Percentiles rank a stretch among this genome's conserved stretches.
These are phyloP conservation scores for Cyprinella venusta DNA, from an alignment of 2,797 vertebrate species.

Conservation along the genomic window DNA sequence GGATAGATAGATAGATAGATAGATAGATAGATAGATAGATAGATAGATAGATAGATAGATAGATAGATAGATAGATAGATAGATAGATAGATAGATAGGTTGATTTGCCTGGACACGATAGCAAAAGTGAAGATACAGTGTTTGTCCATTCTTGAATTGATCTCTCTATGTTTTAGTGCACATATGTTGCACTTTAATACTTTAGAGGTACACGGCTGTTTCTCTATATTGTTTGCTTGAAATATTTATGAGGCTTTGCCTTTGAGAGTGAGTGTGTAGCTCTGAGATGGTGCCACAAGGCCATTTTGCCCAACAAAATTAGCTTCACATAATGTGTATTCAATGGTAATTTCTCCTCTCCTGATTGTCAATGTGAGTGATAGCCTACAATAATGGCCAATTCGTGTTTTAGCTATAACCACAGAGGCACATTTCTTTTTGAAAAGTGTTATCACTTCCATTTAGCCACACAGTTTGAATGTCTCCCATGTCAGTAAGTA, in stretches of 20 bases:
- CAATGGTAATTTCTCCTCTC: not conserved
- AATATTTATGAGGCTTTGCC: slow-evolving; percentile 57
- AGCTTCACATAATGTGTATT: not conserved
- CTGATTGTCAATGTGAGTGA: slow-evolving; percentile 1
- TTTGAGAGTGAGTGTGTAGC: slow-evolving; percentile 30
- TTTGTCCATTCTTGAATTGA: slow-evolving; percentile 13
- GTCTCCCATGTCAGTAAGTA: slow-evolving; percentile 27
- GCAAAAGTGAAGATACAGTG: not conserved
- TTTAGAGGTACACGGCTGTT: slow-evolving; percentile 15
- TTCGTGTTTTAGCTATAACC: not conserved
- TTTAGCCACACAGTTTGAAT: slow-evolving; percentile 1
- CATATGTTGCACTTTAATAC: slow-evolving; percentile 32
- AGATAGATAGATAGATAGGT: not conserved
- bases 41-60: rapidly evolving
- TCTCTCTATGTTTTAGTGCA: slow-evolving; percentile 14
- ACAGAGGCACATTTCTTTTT: slow-evolving; percentile 4
- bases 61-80: not conserved
- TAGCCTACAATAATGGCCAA: slow-evolving; percentile 20
- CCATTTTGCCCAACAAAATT: slow-evolving; percentile 7
- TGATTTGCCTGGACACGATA: no score
- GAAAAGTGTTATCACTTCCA: not conserved
- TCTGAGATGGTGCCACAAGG: slow-evolving; percentile 48
- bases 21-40: rapidly evolving
- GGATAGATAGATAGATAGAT: not conserved
- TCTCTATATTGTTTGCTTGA: slow-evolving; percentile 60